phyloP scores from a whole-genome alignment of 1,140 invertebrate species.

The Drosophila pachea region DNA sequence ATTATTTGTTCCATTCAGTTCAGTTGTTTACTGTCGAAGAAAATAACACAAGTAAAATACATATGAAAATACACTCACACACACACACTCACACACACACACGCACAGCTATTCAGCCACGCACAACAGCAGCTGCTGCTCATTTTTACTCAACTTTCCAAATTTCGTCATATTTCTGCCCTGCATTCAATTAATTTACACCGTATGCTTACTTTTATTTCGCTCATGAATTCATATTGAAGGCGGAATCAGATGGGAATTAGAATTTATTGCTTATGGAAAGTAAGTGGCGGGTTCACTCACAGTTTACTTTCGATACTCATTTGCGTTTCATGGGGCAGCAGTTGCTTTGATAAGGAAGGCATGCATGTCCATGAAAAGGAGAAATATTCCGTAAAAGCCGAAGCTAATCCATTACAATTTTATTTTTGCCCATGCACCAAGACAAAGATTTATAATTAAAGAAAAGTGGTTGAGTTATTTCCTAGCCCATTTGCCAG shows the following conservation, averaged over 20 bases:
- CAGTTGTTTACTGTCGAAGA: constrained; percentile 51
- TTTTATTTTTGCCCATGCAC: no score
- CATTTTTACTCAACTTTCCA: constrained; percentile 8
- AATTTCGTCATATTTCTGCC: constrained; percentile 2
- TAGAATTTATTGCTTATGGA: constrained; percentile 30
- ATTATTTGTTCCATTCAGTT: constrained; percentile 31
- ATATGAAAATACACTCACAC: neutral
- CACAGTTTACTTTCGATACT: no score
- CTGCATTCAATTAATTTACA: constrained; percentile 50
- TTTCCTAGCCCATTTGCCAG: no score
- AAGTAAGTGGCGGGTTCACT: neutral
- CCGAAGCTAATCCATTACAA: no score
- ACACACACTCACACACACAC: constrained; percentile 3
- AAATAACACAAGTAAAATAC: constrained; percentile 22
- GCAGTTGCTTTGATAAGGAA: no score
- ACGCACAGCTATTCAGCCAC: no score
- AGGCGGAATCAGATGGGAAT: constrained; percentile 22
- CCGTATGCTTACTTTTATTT: constrained; percentile 30
- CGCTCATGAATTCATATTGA: constrained; percentile 25
- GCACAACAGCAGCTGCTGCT: constrained; percentile 24
- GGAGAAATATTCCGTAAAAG: no score
- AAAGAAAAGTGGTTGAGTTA: no score
- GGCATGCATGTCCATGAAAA: no score
- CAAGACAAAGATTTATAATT: no score
- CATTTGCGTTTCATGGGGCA: no score